Evolutionary conservation across 2,797 vertebrate genomes (phyloP), one percentile per base, ranked within the genome.

Genomic region (Semotilus atromaculatus): DNA sequence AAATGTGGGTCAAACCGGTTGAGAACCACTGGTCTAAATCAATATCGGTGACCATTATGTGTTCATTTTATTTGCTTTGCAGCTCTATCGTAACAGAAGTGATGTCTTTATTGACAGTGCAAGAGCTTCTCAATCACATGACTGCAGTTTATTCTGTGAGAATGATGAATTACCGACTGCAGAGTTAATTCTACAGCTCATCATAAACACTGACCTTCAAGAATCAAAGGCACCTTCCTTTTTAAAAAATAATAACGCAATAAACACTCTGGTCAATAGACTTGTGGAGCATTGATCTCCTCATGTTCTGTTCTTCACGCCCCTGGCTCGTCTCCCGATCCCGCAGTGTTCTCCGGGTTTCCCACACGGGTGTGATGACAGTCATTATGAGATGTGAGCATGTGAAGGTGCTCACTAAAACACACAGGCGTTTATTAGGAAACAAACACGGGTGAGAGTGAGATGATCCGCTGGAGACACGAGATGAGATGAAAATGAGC

Each of bases 301-400:
- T 70, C 67, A 13, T 36, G n/a, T 55, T 85, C 79, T 90, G 86
- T 86, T 80, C 67, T 67, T 91, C 83, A 88, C 84, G 43, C 71
- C 67, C 68, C 70, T 80, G 29, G 64, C 68, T 77, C 45, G 29
- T 21, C 66, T 86, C 43, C 87, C 38, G 68, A 31, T 23, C n/a
- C 67, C 78, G 83, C 88, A 90, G 93, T 93, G 94, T 94, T 93
- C 93, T 91, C 92, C 91, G 21, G 31, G 38, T 91, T 92, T 90
- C 89, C 53, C 82, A 93, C 87, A 89, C 88, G 92, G 90, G 94
- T 94, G 94, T 95, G 94, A 95, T 95, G 94, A 95, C 94, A 95
- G 93, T 95, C 91, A 94, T 95, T 94, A 95, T 86, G 89, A 88
- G 85, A 93, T 87, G 94, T 93, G 93, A 94, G 93, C 92, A 93